These are phyloP conservation scores for Tachypleus tridentatus DNA, from an alignment of 1,140 invertebrate species.

Conservation along the genomic window DNA sequence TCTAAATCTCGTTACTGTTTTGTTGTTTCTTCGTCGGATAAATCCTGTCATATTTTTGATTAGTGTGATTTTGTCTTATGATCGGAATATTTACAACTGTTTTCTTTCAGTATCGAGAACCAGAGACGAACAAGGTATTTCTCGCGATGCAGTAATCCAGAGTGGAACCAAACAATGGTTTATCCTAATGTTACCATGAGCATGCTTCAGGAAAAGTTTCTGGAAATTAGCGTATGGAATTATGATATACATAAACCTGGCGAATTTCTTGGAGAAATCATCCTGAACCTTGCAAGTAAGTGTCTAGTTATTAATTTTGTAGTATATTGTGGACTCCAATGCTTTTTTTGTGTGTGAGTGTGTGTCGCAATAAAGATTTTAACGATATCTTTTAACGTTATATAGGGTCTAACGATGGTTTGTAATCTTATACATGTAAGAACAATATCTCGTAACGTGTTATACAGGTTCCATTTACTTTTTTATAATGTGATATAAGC, in stretches of 20 bases:
- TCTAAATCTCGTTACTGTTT: neutral
- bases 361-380: too few species aligned
- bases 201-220: conserved; percentile 39
- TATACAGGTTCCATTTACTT: too few species aligned
- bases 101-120: conserved; percentile 39
- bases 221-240: conserved; percentile 50
- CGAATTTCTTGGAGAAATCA: conserved; percentile 45
- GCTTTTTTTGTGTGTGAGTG: too few species aligned
- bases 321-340: too few species aligned
- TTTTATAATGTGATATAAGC: too few species aligned
- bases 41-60: too few species aligned
- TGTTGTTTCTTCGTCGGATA: too few species aligned
- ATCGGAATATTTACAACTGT: too few species aligned
- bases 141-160: conserved; percentile 40
- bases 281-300: conserved; percentile 41
- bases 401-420: too few species aligned
- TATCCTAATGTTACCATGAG: conserved; percentile 41
- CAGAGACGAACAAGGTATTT: conserved; percentile 48
- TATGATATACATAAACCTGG: conserved; percentile 44
- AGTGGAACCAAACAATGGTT: conserved; percentile 50
- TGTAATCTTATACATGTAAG: too few species aligned
- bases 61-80: too few species aligned
- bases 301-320: conserved; percentile 1
- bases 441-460: too few species aligned
- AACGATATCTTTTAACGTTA: conserved; percentile 23